Base-by-base conservation (phyloP, 2,113 vertebrate genomes). In the Ardeotis arabs region DNA sequence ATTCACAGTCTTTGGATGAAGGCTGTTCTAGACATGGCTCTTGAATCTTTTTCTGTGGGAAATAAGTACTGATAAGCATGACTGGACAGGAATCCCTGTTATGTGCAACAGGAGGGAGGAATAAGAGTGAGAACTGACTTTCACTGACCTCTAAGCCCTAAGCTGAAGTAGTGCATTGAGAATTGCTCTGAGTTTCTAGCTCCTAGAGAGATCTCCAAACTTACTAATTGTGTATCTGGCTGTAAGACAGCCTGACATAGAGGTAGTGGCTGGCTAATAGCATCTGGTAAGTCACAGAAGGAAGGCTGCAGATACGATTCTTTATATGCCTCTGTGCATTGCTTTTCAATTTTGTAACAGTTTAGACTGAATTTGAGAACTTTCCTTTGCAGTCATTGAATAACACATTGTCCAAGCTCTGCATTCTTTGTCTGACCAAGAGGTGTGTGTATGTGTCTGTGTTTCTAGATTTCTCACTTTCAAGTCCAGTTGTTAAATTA, bases 111-210 rank as follows among this genome's bases (percentile, higher is more conserved):
- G 39, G 47, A 69, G 55, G 41, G 68, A 58, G 69, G 47, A 86
- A 41, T 15, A 87, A 55, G 55, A 69, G 22, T 60, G 50, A 88
- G 73, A 89, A 60, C 41, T 95, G 87, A 76, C 66, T 96, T 97
- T 76, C 70, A 50, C 67, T 87, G 62, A 59, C 66, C 9, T 31
- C 58, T 91, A 37, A 93, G 49, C 39, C 24, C 17, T 19, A 45
- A 87, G n/a, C 20, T 85, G 74, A 72, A 66, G 37, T 60, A 45
- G 14, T 22, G 2, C 35, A 17, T 5, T 62, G 74, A 35, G 67
- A 79, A 55, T 72, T 78, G 53, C 50, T 58, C 1, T 31, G 41
- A 88, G 64, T 47, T 79, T 83, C 59, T 79, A 72, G 60, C 31
- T 92, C 66, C 72, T 70, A 2, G 28, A 80, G n/a, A 41, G n/a